Evolutionary conservation across 2,797 vertebrate species (phyloP), one percentile per base, ranked within the genome.

Genomic region (Microcaecilia unicolor): DNA sequence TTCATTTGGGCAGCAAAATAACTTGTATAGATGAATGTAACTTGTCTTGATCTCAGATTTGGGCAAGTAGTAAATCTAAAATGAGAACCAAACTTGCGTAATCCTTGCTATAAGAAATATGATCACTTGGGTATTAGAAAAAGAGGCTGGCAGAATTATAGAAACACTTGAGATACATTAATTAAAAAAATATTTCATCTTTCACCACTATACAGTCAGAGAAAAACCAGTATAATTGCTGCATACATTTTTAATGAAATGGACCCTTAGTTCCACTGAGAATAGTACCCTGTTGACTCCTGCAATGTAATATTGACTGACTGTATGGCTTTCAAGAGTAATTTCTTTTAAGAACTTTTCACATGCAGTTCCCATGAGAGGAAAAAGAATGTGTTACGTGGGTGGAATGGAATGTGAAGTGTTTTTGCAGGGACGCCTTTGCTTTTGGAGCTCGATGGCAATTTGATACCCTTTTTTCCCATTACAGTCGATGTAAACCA

Each of bases 391-490:
- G n/a, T n/a, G 11, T 31, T 21, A 66, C 52, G 34, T 24, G 44
- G 46, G 34, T 31, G 22, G 44, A 39, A 58, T 40, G 29, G 2
- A 8, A 29, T n/a, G 10, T 31, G 44, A 55, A 32, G 26, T 34
- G 34, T 28, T 43, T 53, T 48, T 8, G 37, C 15, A 27, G 23
- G 22, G 10, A 43, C 50, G 25, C 15, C 5, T 22, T 33, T 44
- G 12, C 12, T 51, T 46, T 22, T 37, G 26, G 12, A 31, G 10
- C 13, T 47, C 1, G 5, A 41, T 19, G 35, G 15, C 32, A 20
- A 15, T 26, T 25, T 4, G 22, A 55, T 42, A 76, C 48, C 76
- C 64, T 57, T 78, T 72, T 49, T 83, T 82, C 83, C 83, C 83
- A 82, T 64, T 68, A 81, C 80, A 85, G 78, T 61, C 71, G 40